Evolutionary conservation across 92 coral and sea anemone genomes (phyloP).

Genomic region (Micromussa lordhowensis): DNA sequence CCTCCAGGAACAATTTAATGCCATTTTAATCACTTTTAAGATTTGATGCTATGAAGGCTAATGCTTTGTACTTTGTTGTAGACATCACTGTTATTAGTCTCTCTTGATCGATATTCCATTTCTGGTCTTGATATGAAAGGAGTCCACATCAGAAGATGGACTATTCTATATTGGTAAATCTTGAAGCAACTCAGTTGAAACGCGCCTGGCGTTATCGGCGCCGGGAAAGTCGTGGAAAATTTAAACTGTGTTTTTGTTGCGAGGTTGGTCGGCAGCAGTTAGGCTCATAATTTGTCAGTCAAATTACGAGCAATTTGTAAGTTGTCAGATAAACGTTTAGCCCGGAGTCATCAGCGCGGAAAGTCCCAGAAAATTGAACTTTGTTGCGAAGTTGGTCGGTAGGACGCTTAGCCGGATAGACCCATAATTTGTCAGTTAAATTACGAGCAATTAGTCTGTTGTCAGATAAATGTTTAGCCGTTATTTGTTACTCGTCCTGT

Average conservation of each 20-base stretch:
- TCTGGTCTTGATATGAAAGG: background rate
- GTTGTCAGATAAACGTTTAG: background rate
- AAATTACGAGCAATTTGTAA: conserved; percentile 1
- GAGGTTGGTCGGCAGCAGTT: background rate
- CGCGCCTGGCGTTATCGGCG: background rate
- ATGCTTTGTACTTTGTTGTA: background rate
- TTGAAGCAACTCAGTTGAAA: background rate
- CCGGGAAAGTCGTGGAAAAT: background rate
- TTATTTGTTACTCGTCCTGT: background rate
- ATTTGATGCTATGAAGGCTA: background rate
- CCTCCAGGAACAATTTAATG: conserved; percentile 3
- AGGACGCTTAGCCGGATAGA: too few relatives aligned
- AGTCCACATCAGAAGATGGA: background rate
- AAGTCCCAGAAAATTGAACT: too few relatives aligned
- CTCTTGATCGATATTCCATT: background rate
- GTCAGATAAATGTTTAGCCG: background rate
- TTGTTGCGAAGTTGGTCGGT: too few relatives aligned
- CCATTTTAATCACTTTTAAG: background rate
- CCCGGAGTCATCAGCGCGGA: too few relatives aligned
- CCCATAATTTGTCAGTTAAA: background rate
- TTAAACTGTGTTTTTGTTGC: background rate
- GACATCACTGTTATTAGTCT: background rate
- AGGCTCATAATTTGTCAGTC: background rate
- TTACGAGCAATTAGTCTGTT: background rate
- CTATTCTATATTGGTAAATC: background rate